Percentiles rank a stretch among this genome's conserved stretches.
phyloP scores from a whole-genome alignment of 2,888 invertebrate species.

The Eupsilia transversa region DNA sequence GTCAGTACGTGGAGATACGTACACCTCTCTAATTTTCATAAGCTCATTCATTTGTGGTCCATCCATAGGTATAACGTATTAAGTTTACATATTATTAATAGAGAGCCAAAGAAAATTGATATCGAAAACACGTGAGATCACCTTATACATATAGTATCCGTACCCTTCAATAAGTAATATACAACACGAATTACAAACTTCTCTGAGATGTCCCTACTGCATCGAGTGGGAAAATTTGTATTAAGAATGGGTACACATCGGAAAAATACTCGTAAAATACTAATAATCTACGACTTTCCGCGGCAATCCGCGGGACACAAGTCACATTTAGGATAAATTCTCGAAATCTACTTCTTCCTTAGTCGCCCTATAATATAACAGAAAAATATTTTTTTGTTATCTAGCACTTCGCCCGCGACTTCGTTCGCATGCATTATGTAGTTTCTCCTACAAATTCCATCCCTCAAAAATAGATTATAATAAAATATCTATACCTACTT shows the following conservation, averaged over 20 bases:
- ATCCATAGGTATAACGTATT: not conserved
- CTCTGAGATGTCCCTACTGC: not conserved
- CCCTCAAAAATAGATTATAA: too few species aligned
- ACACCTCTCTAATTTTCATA: constrained; percentile 22
- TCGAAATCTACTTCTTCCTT: constrained; percentile 1
- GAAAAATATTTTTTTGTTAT: not conserved
- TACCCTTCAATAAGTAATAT: not conserved
- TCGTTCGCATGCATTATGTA: not conserved
- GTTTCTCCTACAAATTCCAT: not conserved
- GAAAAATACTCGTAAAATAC: not conserved
- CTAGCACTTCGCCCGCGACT: not conserved
- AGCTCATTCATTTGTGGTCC: constrained; percentile 35
- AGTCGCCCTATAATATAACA: not conserved
- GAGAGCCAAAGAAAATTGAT: constrained; percentile 7
- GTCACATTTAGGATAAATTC: not conserved
- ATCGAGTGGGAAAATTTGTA: not conserved
- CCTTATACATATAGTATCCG: not conserved
- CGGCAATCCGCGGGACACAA: too few species aligned
- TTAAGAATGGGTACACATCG: not conserved
- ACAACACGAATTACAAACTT: constrained; percentile 1
- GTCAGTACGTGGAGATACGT: not conserved
- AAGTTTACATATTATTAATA: constrained; percentile 11
- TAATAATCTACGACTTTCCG: not conserved
- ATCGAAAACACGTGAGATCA: not conserved
- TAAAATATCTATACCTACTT: too few species aligned